Evolutionary conservation across 1,140 invertebrate species (phyloP), one percentile per base, ranked within the genome.

Genomic region (Parasteatoda tepidariorum): DNA sequence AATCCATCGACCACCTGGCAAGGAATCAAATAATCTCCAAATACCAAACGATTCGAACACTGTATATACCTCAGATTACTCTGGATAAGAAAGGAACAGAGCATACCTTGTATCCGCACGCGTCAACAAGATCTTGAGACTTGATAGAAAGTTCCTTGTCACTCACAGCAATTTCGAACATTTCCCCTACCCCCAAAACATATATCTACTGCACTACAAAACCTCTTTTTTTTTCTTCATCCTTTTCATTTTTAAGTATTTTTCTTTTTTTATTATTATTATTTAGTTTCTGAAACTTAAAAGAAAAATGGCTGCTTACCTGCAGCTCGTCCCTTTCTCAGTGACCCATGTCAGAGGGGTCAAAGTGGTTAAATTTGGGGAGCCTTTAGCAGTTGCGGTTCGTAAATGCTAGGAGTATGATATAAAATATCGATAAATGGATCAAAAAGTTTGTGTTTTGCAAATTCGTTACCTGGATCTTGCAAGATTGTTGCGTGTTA

Each of bases 291-390:
- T 6, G 55, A 26, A 61, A 11, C 34, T 22, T 28, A 70, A 79
- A 82, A 70, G 67, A 82, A 61, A 82, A 82, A 82, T 70, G 57
- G 38, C 30, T 59, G 6, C 5, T 6, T 68, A 41, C 61, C 28
- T 28, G 30, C 57, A 15, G 66, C 34, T 57, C 67, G 66, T 82
- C 62, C 67, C 78, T 62, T 71, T 82, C 9, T 3, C 78, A 62
- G 48, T 82, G 78, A 82, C 57, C 78, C 78, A 34, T 82, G 67
- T 28, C n/a, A 55, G 22, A 26, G 76, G 76, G 78, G 78, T 82
- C 78, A 82, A 82, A 82, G 26, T 82, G 78, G 78, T 82, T 82
- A 82, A 82, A 82, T 55, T 34, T 22, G 57, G 78, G 78, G 78
- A 31, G 28, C 38, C 6, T 79, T 2, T 26, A 30, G n/a, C 15